Evolutionary conservation across 2,113 vertebrate species (phyloP).

Genomic region (Cygnus atratus): DNA sequence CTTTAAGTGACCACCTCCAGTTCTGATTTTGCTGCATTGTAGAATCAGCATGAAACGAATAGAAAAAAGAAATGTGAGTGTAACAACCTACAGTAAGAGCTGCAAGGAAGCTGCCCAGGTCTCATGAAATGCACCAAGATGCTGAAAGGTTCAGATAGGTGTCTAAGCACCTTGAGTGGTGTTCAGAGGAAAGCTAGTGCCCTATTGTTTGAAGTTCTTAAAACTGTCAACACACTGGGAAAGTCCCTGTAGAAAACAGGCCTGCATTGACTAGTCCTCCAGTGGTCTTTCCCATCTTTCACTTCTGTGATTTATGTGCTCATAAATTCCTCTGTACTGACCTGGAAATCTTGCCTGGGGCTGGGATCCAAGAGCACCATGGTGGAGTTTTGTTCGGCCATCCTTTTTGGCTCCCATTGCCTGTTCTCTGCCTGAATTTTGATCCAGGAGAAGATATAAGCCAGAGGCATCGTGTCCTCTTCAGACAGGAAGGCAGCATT

Average conservation of each 20-base stretch:
- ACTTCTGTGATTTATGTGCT: slow-evolving; percentile 8
- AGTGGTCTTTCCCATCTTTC: slow-evolving; percentile 29
- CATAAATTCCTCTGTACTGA: slow-evolving; percentile 12
- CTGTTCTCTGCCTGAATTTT: background rate
- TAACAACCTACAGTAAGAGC: background rate
- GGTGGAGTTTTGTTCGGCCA: background rate
- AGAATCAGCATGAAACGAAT: background rate
- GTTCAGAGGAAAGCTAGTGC: slow-evolving; percentile 30
- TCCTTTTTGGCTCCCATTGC: background rate
- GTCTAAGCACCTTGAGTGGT: background rate
- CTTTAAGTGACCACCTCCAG: background rate
- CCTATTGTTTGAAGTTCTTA: slow-evolving; percentile 38
- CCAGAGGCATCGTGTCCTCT: background rate
- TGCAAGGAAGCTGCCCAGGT: background rate
- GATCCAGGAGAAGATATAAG: background rate
- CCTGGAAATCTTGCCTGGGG: background rate
- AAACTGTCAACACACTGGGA: background rate
- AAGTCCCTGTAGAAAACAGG: slow-evolving; percentile 19
- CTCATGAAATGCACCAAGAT: accelerated
- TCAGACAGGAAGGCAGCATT: background rate
- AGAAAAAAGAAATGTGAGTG: background rate
- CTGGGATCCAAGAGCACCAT: slow-evolving; percentile 16
- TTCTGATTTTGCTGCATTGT: background rate
- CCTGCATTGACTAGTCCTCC: slow-evolving; percentile 44
- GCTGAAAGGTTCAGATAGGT: background rate